phyloP scores from a whole-genome alignment of 2,113 vertebrate genomes.

The Microcebus ravelobensis region DNA sequence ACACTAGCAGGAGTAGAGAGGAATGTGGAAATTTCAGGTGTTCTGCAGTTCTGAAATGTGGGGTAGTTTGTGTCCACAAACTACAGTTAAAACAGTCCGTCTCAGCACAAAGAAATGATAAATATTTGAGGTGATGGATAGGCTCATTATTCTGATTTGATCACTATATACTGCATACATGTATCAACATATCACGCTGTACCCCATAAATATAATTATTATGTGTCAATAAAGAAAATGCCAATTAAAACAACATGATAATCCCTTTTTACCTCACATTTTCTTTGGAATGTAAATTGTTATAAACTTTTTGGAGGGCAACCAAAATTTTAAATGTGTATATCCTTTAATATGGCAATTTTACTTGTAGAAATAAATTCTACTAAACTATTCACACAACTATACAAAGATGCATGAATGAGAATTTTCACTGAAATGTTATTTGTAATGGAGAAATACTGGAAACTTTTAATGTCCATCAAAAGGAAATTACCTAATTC shows the following conservation, averaged over 20 bases:
- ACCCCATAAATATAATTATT: not conserved
- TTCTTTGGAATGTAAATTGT: not conserved
- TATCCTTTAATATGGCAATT: not conserved
- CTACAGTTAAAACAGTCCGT: not conserved
- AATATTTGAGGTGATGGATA: not conserved
- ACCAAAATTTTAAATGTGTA: not conserved
- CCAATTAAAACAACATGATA: not conserved
- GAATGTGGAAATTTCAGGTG: not conserved
- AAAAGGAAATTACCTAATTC: not conserved
- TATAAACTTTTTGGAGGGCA: not conserved
- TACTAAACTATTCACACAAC: not conserved
- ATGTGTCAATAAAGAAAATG: not conserved
- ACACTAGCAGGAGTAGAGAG: not conserved
- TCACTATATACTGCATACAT: not conserved
- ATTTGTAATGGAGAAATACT: not conserved
- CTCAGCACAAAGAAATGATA: not conserved
- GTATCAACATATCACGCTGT: not conserved
- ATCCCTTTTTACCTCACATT: not conserved
- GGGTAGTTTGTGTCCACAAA: not conserved
- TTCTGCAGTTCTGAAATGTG: not conserved
- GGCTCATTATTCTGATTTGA: not conserved
- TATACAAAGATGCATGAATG: not conserved
- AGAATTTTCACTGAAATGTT: not conserved
- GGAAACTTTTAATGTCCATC: not conserved
- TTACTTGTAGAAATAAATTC: not conserved